Percentiles rank a stretch among this genome's conserved stretches.
These are phyloP conservation scores for Bombus sibiricus DNA, from an alignment of 1,140 invertebrate species.

Conservation along the genomic window DNA sequence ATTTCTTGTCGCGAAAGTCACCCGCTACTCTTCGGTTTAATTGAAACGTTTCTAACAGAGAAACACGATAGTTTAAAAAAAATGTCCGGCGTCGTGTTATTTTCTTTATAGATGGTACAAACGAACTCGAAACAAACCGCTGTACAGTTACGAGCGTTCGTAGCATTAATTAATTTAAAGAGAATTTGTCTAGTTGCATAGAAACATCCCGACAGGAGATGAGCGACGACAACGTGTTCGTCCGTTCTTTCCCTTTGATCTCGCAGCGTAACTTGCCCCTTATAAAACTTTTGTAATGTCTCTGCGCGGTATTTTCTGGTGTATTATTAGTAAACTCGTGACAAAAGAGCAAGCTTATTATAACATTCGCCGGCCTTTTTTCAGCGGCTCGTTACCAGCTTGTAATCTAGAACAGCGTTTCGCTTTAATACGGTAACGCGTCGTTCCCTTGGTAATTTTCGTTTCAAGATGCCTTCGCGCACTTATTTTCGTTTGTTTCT, in stretches of 20 bases:
- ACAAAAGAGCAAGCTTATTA: constrained; percentile 4
- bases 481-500: neutral
- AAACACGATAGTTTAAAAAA: too few species aligned
- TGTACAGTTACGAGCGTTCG: neutral
- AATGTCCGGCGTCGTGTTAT: too few species aligned
- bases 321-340: constrained; percentile 2
- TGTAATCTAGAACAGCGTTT: neutral
- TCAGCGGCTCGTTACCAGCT: neutral
- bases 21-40: neutral
- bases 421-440: too few species aligned
- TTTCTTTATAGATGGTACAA: neutral
- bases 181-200: constrained; percentile 4
- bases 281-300: constrained; percentile 21
- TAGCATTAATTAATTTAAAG: constrained; percentile 20
- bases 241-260: constrained; percentile 13
- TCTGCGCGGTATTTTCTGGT: neutral
- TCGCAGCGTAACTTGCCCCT: neutral
- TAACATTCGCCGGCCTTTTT: neutral
- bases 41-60: neutral
- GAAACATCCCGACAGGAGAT: neutral
- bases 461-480: neutral
- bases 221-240: neutral
- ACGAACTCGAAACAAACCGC: neutral
- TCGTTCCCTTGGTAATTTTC: too few species aligned
- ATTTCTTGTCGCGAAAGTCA: neutral